Conservation (phyloP, 1,140 invertebrate species). For the Mycetomoellerius zeteki region DNA sequence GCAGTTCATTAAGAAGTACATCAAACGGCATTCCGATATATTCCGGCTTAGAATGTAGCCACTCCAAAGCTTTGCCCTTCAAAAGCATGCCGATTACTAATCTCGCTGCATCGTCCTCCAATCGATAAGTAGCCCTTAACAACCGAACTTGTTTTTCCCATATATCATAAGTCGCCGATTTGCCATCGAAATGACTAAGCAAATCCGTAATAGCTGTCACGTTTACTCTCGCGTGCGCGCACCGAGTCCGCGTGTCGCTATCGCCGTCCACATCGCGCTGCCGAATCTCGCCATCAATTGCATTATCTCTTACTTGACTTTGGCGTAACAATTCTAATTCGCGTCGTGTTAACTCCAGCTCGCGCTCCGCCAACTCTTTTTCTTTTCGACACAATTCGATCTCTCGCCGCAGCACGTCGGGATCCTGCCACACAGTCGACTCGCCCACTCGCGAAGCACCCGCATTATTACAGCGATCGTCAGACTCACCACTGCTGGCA, state of each 20-base stretch:
- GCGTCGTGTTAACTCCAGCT: background rate
- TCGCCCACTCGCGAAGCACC: too few relatives aligned
- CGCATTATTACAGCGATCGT: too few relatives aligned
- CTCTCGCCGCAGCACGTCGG: too few relatives aligned
- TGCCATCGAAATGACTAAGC: background rate
- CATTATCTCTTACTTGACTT: background rate
- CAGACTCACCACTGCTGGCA: too few relatives aligned
- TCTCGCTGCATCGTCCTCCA: background rate
- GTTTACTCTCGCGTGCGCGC: background rate
- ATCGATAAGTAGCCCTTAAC: background rate
- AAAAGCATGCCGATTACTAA: background rate
- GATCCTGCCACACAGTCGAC: too few relatives aligned
- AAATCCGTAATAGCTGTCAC: background rate
- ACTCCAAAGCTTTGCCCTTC: background rate
- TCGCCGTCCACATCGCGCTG: too few relatives aligned
- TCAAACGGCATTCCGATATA: background rate
- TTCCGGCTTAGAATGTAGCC: slow-evolving; percentile 39
- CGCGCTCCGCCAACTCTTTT: too few relatives aligned
- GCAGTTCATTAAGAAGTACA: background rate
- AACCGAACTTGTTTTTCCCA: background rate
- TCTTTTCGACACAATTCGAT: too few relatives aligned
- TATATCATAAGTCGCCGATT: background rate
- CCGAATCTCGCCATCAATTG: background rate
- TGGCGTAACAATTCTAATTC: background rate
- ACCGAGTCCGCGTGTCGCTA: background rate